These are phyloP conservation scores for Neoscelio sp. DNA, from an alignment of 2,888 invertebrate genomes.

Conservation along the genomic window DNA sequence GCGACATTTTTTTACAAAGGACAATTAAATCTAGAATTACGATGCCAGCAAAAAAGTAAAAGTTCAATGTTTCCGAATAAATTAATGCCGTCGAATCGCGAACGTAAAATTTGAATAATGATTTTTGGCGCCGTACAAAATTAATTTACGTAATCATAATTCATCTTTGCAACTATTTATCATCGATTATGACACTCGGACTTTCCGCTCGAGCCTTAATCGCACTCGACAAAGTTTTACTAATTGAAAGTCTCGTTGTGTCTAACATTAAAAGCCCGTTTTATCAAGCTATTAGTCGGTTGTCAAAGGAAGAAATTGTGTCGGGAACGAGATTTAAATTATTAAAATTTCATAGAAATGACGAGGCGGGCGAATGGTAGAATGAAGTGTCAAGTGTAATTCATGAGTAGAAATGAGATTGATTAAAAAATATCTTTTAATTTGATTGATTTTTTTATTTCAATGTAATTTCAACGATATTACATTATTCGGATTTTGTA, in stretches of 20 bases:
- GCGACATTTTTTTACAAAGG: background rate
- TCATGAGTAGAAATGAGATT: background rate
- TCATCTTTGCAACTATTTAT: conserved; percentile 13
- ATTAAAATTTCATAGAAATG: conserved; percentile 44
- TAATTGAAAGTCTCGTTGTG: conserved; percentile 34
- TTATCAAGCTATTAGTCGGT: conserved; percentile 33
- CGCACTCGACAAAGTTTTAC: conserved; percentile 29
- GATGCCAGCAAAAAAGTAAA: conserved; percentile 30
- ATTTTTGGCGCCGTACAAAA: conserved; percentile 3
- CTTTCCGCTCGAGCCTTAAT: conserved; percentile 30
- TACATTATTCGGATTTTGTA: too few relatives aligned
- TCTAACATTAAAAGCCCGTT: conserved; percentile 27
- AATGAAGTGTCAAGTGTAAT: conserved; percentile 19
- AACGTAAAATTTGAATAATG: conserved; percentile 26
- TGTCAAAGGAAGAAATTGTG: conserved; percentile 36
- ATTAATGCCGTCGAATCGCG: background rate
- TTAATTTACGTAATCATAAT: conserved; percentile 44
- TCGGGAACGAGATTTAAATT: conserved; percentile 43
- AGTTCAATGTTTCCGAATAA: conserved; percentile 19
- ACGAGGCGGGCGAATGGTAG: conserved; percentile 5
- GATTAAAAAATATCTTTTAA: background rate
- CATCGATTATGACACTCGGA: conserved; percentile 21
- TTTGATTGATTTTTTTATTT: background rate
- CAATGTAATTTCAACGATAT: background rate
- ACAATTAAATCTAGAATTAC: conserved; percentile 4